Evolutionary conservation across 2,113 vertebrate species (phyloP).

Genomic region (Gobius niger): DNA sequence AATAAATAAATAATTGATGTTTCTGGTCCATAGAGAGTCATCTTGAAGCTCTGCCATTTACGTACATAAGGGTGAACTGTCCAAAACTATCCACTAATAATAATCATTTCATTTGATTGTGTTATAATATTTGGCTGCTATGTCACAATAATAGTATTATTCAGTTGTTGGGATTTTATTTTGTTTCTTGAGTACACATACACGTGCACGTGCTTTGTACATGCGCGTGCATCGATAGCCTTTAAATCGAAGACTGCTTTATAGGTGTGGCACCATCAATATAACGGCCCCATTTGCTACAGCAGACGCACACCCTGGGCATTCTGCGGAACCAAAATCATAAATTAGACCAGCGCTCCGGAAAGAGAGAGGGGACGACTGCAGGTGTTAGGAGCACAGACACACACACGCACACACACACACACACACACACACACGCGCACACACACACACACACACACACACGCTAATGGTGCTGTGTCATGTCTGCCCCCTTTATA

Average conservation of each 20-base stretch:
- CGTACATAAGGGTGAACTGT: too few relatives aligned
- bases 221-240: slow-evolving; percentile 16
- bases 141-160: too few relatives aligned
- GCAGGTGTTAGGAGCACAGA: slow-evolving; percentile 34
- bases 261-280: slow-evolving; percentile 43
- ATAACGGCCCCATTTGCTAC: slow-evolving; percentile 22
- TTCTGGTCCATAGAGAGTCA: too few relatives aligned
- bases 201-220: too few relatives aligned
- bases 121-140: too few relatives aligned
- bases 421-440: slow-evolving; percentile 2
- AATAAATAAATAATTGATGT: too few relatives aligned
- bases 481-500: slow-evolving; percentile 35
- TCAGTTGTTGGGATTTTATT: too few relatives aligned
- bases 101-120: too few relatives aligned
- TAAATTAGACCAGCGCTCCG: slow-evolving; percentile 39
- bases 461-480: slow-evolving; percentile 26
- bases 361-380: slow-evolving; percentile 15
- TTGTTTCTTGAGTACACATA: too few relatives aligned
- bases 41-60: too few relatives aligned
- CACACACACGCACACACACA: slow-evolving; percentile 8
- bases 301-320: slow-evolving; percentile 15
- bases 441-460: slow-evolving; percentile 10
- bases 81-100: too few relatives aligned
- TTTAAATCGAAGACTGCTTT: slow-evolving; percentile 39
- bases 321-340: slow-evolving; percentile 39